These are phyloP conservation scores for Anas georgica DNA, from an alignment of 2,797 vertebrate species.

Conservation along the genomic window DNA sequence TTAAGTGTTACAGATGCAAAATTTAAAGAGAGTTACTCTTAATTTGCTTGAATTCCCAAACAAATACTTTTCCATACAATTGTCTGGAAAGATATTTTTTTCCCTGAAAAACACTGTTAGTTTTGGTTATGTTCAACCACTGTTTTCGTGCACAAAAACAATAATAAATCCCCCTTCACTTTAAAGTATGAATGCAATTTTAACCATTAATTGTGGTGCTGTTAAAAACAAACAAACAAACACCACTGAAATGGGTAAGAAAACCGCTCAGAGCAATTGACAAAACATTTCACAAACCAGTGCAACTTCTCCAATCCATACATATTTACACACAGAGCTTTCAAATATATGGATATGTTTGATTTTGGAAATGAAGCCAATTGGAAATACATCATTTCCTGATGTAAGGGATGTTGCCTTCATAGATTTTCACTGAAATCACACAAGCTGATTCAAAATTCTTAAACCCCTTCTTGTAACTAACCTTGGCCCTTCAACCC, in stretches of 20 bases:
- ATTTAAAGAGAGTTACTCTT: neutral
- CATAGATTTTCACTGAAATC: neutral
- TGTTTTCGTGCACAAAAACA: neutral
- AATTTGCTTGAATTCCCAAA: neutral
- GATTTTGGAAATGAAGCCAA: neutral
- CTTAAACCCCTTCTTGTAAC: neutral
- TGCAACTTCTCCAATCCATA: neutral
- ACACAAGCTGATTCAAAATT: neutral
- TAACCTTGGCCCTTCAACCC: neutral
- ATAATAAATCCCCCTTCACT: neutral
- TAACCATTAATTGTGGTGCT: neutral
- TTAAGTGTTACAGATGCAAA: neutral
- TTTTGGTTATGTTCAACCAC: neutral
- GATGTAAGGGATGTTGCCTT: neutral
- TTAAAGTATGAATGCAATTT: neutral
- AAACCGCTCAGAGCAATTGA: neutral
- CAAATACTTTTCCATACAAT: neutral
- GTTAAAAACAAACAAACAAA: neutral
- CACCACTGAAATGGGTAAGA: neutral
- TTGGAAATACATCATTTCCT: neutral
- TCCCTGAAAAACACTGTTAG: neutral
- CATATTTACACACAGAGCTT: neutral
- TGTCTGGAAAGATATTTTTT: neutral
- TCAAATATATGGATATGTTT: neutral
- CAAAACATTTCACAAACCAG: neutral